Conservation (phyloP, 2,888 invertebrate species). For the Pseudanteris insignis region DNA sequence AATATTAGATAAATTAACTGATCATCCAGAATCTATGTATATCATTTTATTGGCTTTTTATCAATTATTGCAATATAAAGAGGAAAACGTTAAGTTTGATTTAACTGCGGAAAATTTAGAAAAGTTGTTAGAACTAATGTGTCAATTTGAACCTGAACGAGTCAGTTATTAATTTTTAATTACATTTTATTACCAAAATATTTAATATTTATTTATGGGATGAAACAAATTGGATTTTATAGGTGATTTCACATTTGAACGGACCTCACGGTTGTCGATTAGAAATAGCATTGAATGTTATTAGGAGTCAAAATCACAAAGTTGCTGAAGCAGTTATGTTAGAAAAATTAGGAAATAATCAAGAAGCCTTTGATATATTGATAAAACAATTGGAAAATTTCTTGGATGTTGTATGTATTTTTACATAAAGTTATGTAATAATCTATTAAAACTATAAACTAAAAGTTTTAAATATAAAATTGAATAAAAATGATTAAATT, state of each 20-base stretch:
- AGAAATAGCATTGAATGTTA: slow-evolving; percentile 74
- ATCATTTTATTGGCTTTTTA: slow-evolving; percentile 54
- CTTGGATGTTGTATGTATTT: slow-evolving; percentile 55
- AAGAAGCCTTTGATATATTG: slow-evolving; percentile 75
- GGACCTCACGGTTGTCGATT: slow-evolving; percentile 69
- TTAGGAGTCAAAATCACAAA: slow-evolving; percentile 71
- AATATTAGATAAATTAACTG: slow-evolving; percentile 58
- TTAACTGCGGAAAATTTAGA: slow-evolving; percentile 59
- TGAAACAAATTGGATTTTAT: too few relatives aligned
- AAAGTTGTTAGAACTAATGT: slow-evolving; percentile 62
- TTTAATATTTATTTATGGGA: slow-evolving; percentile 5
- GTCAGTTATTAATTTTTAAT: too few relatives aligned
- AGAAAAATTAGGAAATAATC: slow-evolving; percentile 79
- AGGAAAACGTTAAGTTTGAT: slow-evolving; percentile 56
- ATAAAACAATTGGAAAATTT: slow-evolving; percentile 65
- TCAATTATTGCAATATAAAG: slow-evolving; percentile 53
- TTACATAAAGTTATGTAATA: too few relatives aligned
- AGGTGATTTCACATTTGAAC: slow-evolving; percentile 59
- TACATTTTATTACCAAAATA: slow-evolving; percentile 1
- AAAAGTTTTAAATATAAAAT: too few relatives aligned
- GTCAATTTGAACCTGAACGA: slow-evolving; percentile 58
- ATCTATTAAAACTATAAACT: too few relatives aligned
- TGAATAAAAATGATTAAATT: slow-evolving; percentile 4
- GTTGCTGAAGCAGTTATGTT: slow-evolving; percentile 78
- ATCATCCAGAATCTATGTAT: slow-evolving; percentile 56